Percentiles rank a stretch among this genome's conserved stretches.
Evolutionary conservation across 64 coral and sea anemone species (phyloP).

Genomic region (Cladopsammia gracilis): DNA sequence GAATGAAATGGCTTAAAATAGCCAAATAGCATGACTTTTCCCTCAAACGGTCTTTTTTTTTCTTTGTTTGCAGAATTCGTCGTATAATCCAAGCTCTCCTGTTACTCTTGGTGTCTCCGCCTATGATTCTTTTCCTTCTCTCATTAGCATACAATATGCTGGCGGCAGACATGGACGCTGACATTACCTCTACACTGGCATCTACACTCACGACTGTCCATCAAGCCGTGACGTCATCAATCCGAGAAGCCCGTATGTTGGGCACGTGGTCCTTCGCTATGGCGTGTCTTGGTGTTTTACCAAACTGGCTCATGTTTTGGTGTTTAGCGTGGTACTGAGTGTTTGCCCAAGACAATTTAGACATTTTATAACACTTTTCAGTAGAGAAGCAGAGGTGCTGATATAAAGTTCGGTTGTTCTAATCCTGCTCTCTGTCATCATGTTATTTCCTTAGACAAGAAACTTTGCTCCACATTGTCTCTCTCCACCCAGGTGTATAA

Average conservation of each 20-base stretch:
- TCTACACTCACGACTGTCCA: conserved; percentile 11
- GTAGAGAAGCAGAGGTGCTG: too few species aligned
- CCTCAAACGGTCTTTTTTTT: not conserved
- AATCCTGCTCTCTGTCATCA: too few species aligned
- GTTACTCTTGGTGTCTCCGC: conserved; percentile 56
- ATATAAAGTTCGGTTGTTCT: not conserved
- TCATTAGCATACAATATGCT: conserved; percentile 31
- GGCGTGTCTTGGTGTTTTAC: conserved; percentile 58
- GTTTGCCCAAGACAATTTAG: not conserved
- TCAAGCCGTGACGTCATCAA: conserved; percentile 51
- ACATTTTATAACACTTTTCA: not conserved
- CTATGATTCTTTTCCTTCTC: conserved; percentile 44
- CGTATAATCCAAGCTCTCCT: conserved; percentile 32
- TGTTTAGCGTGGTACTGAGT: conserved; percentile 68
- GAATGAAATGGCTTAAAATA: too few species aligned
- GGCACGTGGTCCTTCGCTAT: conserved; percentile 71
- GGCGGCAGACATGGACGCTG: not conserved
- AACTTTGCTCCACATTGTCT: too few species aligned
- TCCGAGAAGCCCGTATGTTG: conserved; percentile 64
- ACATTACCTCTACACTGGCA: not conserved
- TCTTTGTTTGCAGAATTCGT: conserved; percentile 46
- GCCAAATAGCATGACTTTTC: not conserved
- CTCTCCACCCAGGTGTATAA: too few species aligned
- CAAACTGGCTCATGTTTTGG: conserved; percentile 77
- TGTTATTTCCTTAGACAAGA: too few species aligned